These are phyloP conservation scores for Serripes groenlandicus DNA, from an alignment of 2,888 invertebrate species.

Conservation along the genomic window DNA sequence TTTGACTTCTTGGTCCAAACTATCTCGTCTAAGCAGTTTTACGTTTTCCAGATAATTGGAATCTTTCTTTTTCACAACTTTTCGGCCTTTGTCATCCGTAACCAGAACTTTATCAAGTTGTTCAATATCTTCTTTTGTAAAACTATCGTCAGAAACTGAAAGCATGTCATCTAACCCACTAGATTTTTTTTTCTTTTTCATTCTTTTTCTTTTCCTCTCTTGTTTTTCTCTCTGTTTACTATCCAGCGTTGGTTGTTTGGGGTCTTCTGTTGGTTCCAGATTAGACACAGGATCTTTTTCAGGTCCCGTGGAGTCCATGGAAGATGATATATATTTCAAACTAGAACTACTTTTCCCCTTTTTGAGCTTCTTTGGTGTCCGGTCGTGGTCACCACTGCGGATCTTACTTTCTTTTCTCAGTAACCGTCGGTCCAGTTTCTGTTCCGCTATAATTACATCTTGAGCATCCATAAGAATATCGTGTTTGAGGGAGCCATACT, in stretches of 20 bases:
- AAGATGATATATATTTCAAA: neutral
- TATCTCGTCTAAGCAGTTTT: slow-evolving; percentile 21
- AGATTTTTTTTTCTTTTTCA: slow-evolving; percentile 35
- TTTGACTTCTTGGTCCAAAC: slow-evolving; percentile 48
- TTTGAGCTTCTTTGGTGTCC: neutral
- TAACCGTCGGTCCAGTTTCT: slow-evolving; percentile 33
- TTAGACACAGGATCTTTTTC: neutral
- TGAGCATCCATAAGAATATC: slow-evolving; percentile 54
- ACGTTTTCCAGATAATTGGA: slow-evolving; percentile 20
- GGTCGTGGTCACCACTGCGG: slow-evolving; percentile 24
- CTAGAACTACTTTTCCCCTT: slow-evolving; percentile 24
- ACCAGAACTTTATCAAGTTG: slow-evolving; percentile 22
- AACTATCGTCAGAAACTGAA: slow-evolving; percentile 58
- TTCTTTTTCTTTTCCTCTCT: slow-evolving; percentile 30
- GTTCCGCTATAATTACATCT: slow-evolving; percentile 55
- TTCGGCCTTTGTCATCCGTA: slow-evolving; percentile 45
- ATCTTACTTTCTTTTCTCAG: slow-evolving; percentile 46
- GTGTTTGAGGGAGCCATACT: slow-evolving; percentile 45
- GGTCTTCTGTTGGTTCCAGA: neutral
- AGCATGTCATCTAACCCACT: slow-evolving; percentile 54
- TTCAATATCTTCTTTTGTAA: slow-evolving; percentile 49
- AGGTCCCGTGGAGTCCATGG: neutral
- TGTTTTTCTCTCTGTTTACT: slow-evolving; percentile 1
- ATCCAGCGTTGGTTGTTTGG: neutral
- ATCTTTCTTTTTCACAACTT: slow-evolving; percentile 37